A percentile compares a stretch with the other conserved stretches of the same genome.
These are phyloP conservation scores for Amiota mariae DNA, from an alignment of 2,888 invertebrate species.

Conservation along the genomic window DNA sequence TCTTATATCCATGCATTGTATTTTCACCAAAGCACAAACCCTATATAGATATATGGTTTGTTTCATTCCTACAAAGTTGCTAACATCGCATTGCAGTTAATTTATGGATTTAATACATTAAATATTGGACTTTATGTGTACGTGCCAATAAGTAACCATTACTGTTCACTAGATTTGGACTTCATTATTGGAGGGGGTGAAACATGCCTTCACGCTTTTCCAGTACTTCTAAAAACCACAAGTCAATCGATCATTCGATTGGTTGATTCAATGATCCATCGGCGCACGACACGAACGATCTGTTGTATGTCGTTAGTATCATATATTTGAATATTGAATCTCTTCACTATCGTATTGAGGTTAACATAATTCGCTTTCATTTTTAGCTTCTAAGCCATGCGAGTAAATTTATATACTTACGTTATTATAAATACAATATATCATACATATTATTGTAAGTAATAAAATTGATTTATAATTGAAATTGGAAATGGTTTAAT, in stretches of 20 bases:
- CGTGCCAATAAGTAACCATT: slow-evolving; percentile 18
- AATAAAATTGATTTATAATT: slow-evolving; percentile 24
- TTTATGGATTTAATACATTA: neutral
- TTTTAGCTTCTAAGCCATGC: neutral
- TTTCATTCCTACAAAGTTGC: neutral
- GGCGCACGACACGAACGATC: neutral
- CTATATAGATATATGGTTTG: neutral
- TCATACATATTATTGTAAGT: too few species aligned
- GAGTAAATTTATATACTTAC: too few species aligned
- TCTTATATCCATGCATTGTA: neutral
- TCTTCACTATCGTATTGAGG: slow-evolving; percentile 16
- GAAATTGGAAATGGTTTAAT: slow-evolving; percentile 20
- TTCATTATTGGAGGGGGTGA: neutral
- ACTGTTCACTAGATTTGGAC: neutral
- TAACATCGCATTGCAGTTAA: too few species aligned
- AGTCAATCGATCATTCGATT: neutral
- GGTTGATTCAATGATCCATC: neutral
- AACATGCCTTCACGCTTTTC: slow-evolving; percentile 10
- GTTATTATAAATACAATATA: too few species aligned
- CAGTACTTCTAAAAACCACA: neutral
- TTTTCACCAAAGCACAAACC: slow-evolving; percentile 7
- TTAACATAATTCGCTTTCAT: slow-evolving; percentile 27
- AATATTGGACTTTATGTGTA: slow-evolving; percentile 9
- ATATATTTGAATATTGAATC: neutral
- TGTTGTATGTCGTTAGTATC: neutral